Evolutionary conservation across 2,113 vertebrate genomes (phyloP).

Genomic region (Picathartes gymnocephalus): DNA sequence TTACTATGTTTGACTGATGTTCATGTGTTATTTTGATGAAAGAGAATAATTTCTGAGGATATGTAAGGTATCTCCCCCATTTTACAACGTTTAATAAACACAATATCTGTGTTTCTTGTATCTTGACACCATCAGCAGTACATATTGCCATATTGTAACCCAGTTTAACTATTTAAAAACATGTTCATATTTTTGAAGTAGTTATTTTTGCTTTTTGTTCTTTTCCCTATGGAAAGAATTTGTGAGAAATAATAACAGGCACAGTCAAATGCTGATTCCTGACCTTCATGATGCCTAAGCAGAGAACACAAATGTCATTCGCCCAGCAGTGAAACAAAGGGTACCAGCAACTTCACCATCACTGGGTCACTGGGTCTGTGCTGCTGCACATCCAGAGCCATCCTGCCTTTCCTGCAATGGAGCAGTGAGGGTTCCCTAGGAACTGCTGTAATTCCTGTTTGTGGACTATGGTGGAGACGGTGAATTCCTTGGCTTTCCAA

Average conservation of each 20-base stretch:
- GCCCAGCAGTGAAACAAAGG: not conserved
- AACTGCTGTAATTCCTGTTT: not conserved
- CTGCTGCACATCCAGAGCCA: not conserved
- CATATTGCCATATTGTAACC: not conserved
- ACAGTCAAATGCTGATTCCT: not conserved
- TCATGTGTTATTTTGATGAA: not conserved
- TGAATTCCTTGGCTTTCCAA: not conserved
- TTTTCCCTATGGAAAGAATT: not conserved
- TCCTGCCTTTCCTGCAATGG: not conserved
- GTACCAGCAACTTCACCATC: not conserved
- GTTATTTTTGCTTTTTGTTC: not conserved
- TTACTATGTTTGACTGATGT: not conserved
- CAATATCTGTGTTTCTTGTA: not conserved
- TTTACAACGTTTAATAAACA: not conserved
- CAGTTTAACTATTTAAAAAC: not conserved
- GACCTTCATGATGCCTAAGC: not conserved
- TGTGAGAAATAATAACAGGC: not conserved
- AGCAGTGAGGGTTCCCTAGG: not conserved
- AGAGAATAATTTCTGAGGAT: not conserved
- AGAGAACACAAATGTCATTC: not conserved
- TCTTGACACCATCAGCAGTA: not conserved
- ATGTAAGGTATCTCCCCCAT: not conserved
- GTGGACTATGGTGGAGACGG: not conserved
- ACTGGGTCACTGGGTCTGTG: not conserved
- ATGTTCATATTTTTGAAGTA: not conserved